Evolutionary conservation across 2,113 vertebrate genomes (phyloP).

Genomic region (Larimichthys polyactis): DNA sequence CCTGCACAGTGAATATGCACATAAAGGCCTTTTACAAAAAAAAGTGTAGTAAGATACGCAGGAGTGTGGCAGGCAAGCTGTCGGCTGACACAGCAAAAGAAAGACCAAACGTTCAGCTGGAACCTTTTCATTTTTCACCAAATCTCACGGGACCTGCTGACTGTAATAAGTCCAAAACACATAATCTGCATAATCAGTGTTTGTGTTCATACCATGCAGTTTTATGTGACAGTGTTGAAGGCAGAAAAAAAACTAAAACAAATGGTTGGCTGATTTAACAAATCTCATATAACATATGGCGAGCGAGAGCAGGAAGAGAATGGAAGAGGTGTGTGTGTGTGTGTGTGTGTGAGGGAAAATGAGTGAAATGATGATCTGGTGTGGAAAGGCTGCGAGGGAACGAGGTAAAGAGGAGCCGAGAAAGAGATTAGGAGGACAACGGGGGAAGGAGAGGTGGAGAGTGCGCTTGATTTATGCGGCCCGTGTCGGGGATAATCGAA

Average conservation of each 20-base stretch:
- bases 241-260: neutral
- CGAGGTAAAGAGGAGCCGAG: slow-evolving; percentile 21
- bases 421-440: slow-evolving; percentile 46
- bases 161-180: neutral
- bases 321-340: slow-evolving; percentile 42
- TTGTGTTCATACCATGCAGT: neutral
- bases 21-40: neutral
- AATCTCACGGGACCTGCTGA: neutral
- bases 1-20: neutral
- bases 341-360: slow-evolving; percentile 23
- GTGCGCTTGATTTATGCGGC: slow-evolving; percentile 66
- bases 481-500: slow-evolving; percentile 67
- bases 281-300: neutral
- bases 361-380: slow-evolving; percentile 41
- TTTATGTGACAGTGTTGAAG: neutral
- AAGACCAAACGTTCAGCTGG: neutral
- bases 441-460: slow-evolving; percentile 32
- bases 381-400: neutral
- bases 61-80: neutral
- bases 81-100: neutral
- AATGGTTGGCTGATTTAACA: slow-evolving; percentile 1
- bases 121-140: neutral
- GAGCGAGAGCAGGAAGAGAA: neutral
- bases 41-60: neutral
- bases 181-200: neutral